Evolutionary conservation across 1,140 invertebrate genomes (phyloP).

Genomic region (Pseudobourletiella spinata): DNA sequence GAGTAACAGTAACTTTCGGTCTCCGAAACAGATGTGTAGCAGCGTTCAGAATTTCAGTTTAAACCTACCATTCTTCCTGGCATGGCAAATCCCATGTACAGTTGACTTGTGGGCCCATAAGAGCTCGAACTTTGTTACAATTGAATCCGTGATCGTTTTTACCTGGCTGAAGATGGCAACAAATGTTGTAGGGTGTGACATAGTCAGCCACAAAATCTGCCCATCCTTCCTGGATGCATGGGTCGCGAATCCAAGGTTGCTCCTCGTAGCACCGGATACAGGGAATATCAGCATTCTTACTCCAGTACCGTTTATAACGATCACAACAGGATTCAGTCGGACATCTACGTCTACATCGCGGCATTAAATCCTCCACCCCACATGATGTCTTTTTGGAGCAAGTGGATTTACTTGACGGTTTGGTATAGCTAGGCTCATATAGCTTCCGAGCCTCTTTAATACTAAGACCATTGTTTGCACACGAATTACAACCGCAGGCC

Average conservation of each 20-base stretch:
- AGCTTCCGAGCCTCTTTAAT: background rate
- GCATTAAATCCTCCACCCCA: background rate
- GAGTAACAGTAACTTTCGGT: background rate
- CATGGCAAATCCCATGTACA: constrained; percentile 30
- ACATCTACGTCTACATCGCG: background rate
- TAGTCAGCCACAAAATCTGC: constrained; percentile 15
- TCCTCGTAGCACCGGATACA: constrained; percentile 13
- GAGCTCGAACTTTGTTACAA: constrained; percentile 24
- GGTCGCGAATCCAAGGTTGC: constrained; percentile 29
- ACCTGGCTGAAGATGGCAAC: constrained; percentile 20
- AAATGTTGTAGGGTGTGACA: constrained; percentile 24
- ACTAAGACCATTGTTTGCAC: background rate
- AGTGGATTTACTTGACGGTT: background rate
- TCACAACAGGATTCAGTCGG: constrained; percentile 5
- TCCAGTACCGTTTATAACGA: constrained; percentile 23
- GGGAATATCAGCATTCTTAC: constrained; percentile 16
- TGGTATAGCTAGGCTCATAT: background rate
- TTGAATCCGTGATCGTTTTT: constrained; percentile 23
- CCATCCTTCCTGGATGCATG: constrained; percentile 22
- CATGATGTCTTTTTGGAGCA: background rate
- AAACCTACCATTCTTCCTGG: constrained; percentile 18
- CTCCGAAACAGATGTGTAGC: background rate
- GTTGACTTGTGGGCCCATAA: constrained; percentile 18
- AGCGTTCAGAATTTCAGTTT: background rate
- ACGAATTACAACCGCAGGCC: no score